Conservation (phyloP, 2,113 vertebrate species). For the Ammodytes marinus region DNA sequence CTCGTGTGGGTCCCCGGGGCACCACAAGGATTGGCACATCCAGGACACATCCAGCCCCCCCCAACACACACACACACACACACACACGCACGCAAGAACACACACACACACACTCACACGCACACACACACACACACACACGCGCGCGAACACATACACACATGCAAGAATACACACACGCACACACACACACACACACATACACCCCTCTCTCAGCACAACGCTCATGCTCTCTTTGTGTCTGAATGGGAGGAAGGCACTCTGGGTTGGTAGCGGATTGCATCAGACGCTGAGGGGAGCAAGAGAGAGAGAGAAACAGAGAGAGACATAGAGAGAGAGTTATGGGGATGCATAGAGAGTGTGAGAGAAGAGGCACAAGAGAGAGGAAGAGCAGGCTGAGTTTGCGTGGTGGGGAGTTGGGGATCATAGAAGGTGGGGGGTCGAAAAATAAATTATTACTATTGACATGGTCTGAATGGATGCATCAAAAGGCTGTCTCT, state of each 20-base stretch:
- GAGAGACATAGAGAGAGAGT: conserved; percentile 24
- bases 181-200: neutral
- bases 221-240: conserved; percentile 76
- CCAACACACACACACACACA: neutral
- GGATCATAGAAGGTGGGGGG: conserved; percentile 63
- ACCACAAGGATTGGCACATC: conserved; percentile 67
- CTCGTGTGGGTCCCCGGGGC: conserved; percentile 65
- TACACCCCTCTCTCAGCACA: conserved; percentile 30
- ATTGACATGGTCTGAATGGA: conserved; percentile 73
- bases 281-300: conserved; percentile 76
- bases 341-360: conserved; percentile 45
- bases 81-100: too few relatives aligned
- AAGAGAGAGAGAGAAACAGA: conserved; percentile 32
- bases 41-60: conserved; percentile 49
- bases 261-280: conserved; percentile 81
- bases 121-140: too few relatives aligned
- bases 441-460: conserved; percentile 80
- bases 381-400: conserved; percentile 42
- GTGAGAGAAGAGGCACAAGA: conserved; percentile 33
- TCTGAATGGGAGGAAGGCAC: conserved; percentile 76
- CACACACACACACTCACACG: too few relatives aligned
- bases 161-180: too few relatives aligned
- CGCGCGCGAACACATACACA: too few relatives aligned
- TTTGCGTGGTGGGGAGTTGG: conserved; percentile 49
- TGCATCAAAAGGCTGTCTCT: conserved; percentile 75